phyloP scores from a whole-genome alignment of 2,888 invertebrate species.

The Hipparchia sbordonii region DNA sequence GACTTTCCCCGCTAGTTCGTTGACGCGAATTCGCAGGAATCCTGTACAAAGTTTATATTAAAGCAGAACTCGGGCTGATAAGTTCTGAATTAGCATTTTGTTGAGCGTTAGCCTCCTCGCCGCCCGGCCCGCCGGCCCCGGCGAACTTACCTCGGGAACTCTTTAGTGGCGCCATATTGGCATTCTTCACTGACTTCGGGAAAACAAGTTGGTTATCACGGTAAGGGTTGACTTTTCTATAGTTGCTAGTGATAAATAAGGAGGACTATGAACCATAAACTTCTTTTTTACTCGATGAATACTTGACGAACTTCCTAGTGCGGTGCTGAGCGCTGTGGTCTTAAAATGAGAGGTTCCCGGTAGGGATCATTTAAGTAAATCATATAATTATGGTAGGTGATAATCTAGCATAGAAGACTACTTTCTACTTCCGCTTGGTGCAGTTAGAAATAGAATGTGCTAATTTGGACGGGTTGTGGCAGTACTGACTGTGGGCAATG shows the following conservation, averaged over 20 bases:
- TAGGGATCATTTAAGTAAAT: too few relatives aligned
- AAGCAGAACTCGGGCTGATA: background rate
- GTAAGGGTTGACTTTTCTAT: background rate
- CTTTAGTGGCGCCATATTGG: conserved; percentile 2
- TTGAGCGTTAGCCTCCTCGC: background rate
- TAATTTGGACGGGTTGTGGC: too few relatives aligned
- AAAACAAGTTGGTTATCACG: background rate
- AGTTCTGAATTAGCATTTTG: conserved; percentile 6
- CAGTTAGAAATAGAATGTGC: too few relatives aligned
- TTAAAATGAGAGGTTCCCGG: too few relatives aligned
- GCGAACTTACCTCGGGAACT: background rate
- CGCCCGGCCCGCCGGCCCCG: background rate
- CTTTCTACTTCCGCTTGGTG: too few relatives aligned
- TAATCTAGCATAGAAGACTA: too few relatives aligned
- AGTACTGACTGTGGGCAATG: too few relatives aligned
- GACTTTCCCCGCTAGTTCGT: background rate
- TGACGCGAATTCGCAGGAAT: background rate
- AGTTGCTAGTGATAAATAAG: background rate
- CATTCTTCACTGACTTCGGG: conserved; percentile 2
- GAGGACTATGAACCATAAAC: background rate
- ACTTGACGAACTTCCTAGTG: too few relatives aligned
- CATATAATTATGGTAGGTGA: too few relatives aligned
- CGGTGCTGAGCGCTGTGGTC: too few relatives aligned
- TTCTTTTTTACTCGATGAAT: too few relatives aligned
- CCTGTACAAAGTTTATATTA: background rate